Percentiles rank a stretch among this genome's conserved stretches.
These are phyloP conservation scores for Drosophila histrio DNA, from an alignment of 2,888 invertebrate genomes.

Conservation along the genomic window DNA sequence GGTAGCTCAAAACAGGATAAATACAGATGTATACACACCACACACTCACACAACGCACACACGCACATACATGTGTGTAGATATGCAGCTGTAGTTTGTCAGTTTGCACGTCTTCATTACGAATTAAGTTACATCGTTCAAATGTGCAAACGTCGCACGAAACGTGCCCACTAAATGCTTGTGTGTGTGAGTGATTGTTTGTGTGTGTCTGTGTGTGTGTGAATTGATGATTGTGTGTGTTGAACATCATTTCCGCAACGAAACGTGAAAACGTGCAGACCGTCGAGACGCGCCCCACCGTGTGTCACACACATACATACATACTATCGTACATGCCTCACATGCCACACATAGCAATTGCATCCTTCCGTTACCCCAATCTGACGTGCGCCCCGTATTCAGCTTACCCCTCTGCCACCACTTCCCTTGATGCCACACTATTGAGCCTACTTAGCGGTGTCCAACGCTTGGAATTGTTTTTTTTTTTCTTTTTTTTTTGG, in stretches of 20 bases:
- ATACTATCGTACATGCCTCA: background rate
- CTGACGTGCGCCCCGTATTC: background rate
- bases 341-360: slow-evolving; percentile 28
- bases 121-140: slow-evolving; percentile 76
- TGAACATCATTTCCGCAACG: slow-evolving; percentile 70
- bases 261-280: slow-evolving; percentile 54
- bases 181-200: slow-evolving; percentile 21
- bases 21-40: background rate
- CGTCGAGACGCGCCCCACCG: slow-evolving; percentile 32
- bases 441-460: slow-evolving; percentile 3
- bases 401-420: background rate
- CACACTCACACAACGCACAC: slow-evolving; percentile 10
- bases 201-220: slow-evolving; percentile 32
- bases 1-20: slow-evolving; percentile 20
- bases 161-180: slow-evolving; percentile 56
- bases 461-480: slow-evolving; percentile 16
- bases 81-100: slow-evolving; percentile 41
- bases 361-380: slow-evolving; percentile 22
- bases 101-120: slow-evolving; percentile 74
- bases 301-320: slow-evolving; percentile 30
- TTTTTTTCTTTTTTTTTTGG: no score
- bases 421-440: background rate
- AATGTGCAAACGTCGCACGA: slow-evolving; percentile 74
- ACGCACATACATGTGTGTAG: slow-evolving; percentile 1
- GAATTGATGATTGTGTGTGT: slow-evolving; percentile 26